Evolutionary conservation across 1,140 invertebrate species (phyloP).

Genomic region (Trachymyrmex cornetzi): DNA sequence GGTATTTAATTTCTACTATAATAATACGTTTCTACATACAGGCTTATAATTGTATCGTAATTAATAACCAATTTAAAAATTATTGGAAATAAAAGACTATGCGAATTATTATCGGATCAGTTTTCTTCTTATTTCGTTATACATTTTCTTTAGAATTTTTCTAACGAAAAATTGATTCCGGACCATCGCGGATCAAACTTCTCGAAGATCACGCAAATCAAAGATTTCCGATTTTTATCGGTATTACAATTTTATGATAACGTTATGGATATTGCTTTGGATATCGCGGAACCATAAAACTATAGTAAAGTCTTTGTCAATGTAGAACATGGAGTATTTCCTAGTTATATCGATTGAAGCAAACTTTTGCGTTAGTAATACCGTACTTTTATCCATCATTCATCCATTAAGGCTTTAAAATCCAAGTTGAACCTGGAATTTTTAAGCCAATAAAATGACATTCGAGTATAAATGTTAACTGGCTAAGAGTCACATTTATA

Average conservation of each 20-base stretch:
- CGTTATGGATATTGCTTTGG: slow-evolving; percentile 23
- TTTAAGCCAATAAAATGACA: not conserved
- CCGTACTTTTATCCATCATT: not conserved
- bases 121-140: not conserved
- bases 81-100: not conserved
- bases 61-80: not conserved
- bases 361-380: slow-evolving; percentile 5
- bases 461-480: not conserved
- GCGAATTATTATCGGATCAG: not conserved
- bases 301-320: slow-evolving; percentile 37
- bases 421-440: not conserved
- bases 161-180: slow-evolving; percentile 20
- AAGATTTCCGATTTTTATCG: slow-evolving; percentile 60
- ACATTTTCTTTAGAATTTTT: slow-evolving; percentile 15
- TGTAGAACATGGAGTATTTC: slow-evolving; percentile 8
- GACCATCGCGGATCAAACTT: slow-evolving; percentile 28
- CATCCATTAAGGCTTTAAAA: slow-evolving; percentile 17
- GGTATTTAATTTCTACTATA: not conserved
- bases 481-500: not conserved
- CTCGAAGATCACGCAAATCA: slow-evolving; percentile 1
- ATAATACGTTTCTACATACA: not conserved
- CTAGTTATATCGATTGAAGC: not conserved
- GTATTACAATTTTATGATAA: slow-evolving; percentile 25
- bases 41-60: not conserved
- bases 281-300: slow-evolving; percentile 36